These are phyloP conservation scores for Cinara cedri DNA, from an alignment of 2,888 invertebrate species.

Conservation along the genomic window DNA sequence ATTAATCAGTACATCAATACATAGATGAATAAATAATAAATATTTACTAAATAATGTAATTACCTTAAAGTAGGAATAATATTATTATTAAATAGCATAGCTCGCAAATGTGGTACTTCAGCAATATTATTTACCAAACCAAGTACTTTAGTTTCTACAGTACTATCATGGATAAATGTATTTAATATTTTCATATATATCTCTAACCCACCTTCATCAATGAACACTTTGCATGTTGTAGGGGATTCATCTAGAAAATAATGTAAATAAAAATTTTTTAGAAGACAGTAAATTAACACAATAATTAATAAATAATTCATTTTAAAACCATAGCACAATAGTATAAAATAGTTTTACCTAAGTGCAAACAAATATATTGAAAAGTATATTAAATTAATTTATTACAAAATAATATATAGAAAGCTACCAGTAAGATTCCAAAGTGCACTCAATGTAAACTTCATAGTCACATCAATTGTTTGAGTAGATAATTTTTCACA, in stretches of 20 bases:
- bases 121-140: constrained; percentile 78
- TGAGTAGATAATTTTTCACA: constrained; percentile 66
- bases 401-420: not conserved
- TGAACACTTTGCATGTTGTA: constrained; percentile 72
- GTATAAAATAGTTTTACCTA: too few relatives aligned
- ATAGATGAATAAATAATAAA: not conserved
- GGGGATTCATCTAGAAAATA: constrained; percentile 71
- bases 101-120: constrained; percentile 70
- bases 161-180: constrained; percentile 69
- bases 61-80: constrained; percentile 67
- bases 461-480: constrained; percentile 72
- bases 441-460: constrained; percentile 76
- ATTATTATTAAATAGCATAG: constrained; percentile 66
- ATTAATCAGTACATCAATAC: not conserved
- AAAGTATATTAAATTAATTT: not conserved
- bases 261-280: too few relatives aligned
- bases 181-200: constrained; percentile 72
- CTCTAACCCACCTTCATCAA: constrained; percentile 72
- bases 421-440: constrained; percentile 74
- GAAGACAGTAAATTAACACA: too few relatives aligned
- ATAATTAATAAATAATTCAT: too few relatives aligned
- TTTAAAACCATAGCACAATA: too few relatives aligned
- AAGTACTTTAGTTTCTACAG: constrained; percentile 78
- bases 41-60: constrained; percentile 53
- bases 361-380: too few relatives aligned